Evolutionary conservation across 1,140 invertebrate species (phyloP), one percentile per base, ranked within the genome.

Genomic region (Drosophila obscura): DNA sequence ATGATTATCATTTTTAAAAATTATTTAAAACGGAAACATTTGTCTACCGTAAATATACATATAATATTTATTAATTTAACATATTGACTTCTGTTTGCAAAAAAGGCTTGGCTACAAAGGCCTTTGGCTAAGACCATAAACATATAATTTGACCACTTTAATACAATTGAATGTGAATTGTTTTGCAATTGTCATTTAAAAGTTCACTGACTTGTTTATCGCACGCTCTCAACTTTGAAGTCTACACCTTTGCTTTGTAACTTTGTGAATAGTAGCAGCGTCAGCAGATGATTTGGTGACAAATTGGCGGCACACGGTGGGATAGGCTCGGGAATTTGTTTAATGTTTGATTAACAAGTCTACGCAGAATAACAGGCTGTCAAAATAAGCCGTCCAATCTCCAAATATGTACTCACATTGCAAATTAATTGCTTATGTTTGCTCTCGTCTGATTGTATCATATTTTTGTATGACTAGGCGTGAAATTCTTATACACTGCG

Each of bases 261-360:
- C 41, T 46, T 45, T 61, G 44, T 31, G 28, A 31, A 69, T 35
- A 69, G 55, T 45, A 46, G 50, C 60, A 35, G 41, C 15, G 39
- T 69, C 65, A 11, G 19, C 67, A 71, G 58, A 71, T 71, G 69
- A 50, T 49, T 71, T 43, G 52, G 69, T 74, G 59, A 57, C 59
- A 75, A 71, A 56, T 60, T 61, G 26, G 24, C 44, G 51, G 61
- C 71, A 65, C 60, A 50, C 31, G 26, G 15, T 45, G 39, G 50
- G 35, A 39, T 13, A 39, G 35, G 13, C n/a, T 26, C 4, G 11
- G 19, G 48, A 48, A 57, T 63, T 63, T 80, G 62, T 84, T 76
- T 76, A 83, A 67, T 77, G 35, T 62, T 76, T 76, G 45, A 45
- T 83, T 84, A 83, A 72, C 77, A 84, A 46, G 76, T 80, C 80